A percentile compares a stretch with the other conserved stretches of the same genome.
Conservation (phyloP, 1,140 invertebrate genomes). For the Drosophila auraria region DNA sequence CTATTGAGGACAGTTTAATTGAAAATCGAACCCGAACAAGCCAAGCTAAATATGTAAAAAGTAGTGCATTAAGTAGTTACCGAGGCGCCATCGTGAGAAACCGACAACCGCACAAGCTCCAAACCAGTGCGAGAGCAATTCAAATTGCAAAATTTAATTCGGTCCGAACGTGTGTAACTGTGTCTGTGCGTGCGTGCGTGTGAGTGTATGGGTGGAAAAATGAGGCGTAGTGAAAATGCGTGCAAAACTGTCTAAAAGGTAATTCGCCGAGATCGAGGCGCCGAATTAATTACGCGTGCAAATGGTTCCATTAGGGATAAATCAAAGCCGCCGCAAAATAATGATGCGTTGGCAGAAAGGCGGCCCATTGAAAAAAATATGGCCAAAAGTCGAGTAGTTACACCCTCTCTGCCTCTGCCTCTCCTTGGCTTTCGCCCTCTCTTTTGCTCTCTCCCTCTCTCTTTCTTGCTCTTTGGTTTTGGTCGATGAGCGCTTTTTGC, state of each 20-base stretch:
- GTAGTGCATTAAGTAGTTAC: constrained; percentile 51
- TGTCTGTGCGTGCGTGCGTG: constrained; percentile 69
- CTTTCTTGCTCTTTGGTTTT: constrained; percentile 8
- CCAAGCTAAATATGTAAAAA: constrained; percentile 48
- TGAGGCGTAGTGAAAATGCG: constrained; percentile 79
- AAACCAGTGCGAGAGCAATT: constrained; percentile 34
- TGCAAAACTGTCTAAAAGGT: constrained; percentile 72
- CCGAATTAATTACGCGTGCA: constrained; percentile 19
- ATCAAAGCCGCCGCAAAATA: constrained; percentile 12
- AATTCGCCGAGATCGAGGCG: constrained; percentile 33
- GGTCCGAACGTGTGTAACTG: constrained; percentile 63
- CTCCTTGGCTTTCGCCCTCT: constrained; percentile 15
- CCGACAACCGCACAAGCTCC: constrained; percentile 28
- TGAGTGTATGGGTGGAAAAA: constrained; percentile 72
- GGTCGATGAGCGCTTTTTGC: constrained; percentile 39
- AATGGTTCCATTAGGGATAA: constrained; percentile 5
- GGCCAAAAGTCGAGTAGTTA: constrained; percentile 50
- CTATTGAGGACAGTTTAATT: constrained; percentile 57
- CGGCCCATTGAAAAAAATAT: constrained; percentile 54
- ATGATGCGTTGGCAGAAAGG: constrained; percentile 67
- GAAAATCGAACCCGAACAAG: constrained; percentile 28
- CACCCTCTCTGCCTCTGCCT: constrained; percentile 32
- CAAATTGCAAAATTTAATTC: constrained; percentile 51
- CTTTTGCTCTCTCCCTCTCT: constrained; percentile 3
- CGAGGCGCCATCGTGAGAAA: constrained; percentile 26